phyloP scores from a whole-genome alignment of 2,888 invertebrate species.

The Aporophyla nigra region DNA sequence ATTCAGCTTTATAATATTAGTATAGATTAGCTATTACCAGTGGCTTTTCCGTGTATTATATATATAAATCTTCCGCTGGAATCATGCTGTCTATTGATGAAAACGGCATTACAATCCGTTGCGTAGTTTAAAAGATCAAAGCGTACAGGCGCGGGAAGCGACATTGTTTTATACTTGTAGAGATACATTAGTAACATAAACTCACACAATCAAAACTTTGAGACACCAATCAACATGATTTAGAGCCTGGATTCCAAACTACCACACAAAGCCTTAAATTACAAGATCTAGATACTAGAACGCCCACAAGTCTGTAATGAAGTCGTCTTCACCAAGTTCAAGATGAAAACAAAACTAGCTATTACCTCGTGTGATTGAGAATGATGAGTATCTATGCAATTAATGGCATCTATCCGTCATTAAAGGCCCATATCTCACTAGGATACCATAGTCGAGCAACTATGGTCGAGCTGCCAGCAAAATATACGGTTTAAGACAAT shows the following conservation, averaged over 20 bases:
- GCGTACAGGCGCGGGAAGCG: no score
- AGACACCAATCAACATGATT: slow-evolving; percentile 17
- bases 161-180: no score
- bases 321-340: not conserved
- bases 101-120: no score
- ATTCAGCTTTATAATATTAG: no score
- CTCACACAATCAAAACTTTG: not conserved
- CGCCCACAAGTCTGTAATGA: slow-evolving; percentile 18
- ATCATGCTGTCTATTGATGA: no score
- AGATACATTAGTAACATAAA: not conserved
- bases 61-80: no score
- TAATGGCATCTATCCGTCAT: not conserved
- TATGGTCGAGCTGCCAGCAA: no score
- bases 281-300: not conserved
- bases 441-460: no score
- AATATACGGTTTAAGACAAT: no score
- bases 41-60: no score
- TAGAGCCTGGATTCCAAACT: slow-evolving; percentile 15
- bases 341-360: not conserved
- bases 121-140: no score
- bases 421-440: not conserved
- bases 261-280: slow-evolving; percentile 13
- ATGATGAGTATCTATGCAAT: not conserved
- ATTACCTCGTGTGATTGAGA: not conserved
- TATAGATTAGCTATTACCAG: no score